Conservation (phyloP, 2,113 vertebrate species). For the Chlamydotis undulata region DNA sequence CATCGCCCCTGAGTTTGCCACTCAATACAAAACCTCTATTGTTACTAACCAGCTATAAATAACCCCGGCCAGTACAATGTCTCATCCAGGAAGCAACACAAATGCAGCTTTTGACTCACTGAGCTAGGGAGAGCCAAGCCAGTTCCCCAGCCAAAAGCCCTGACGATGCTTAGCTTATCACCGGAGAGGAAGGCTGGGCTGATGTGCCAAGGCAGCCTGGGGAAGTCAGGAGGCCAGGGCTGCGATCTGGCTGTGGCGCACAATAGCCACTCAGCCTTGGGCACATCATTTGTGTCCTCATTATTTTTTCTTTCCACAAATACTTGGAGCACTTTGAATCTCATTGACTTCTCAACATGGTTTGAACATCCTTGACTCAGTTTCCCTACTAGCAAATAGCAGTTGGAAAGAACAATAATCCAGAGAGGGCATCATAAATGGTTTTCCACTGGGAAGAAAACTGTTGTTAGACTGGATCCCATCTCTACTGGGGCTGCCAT, state of each 20-base stretch:
- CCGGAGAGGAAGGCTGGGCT: not conserved
- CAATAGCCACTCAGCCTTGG: not conserved
- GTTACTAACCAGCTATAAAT: slow-evolving; percentile 51
- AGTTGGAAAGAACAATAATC: not conserved
- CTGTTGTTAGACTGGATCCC: not conserved
- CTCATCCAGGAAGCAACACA: slow-evolving; percentile 62
- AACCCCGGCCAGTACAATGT: slow-evolving; percentile 35
- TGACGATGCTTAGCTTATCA: not conserved
- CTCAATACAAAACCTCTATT: slow-evolving; percentile 32
- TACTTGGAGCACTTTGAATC: not conserved
- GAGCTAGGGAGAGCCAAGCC: slow-evolving; percentile 33
- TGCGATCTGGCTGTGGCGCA: not conserved
- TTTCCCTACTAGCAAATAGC: not conserved
- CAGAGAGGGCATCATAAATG: not conserved
- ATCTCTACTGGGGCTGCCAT: not conserved
- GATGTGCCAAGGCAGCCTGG: not conserved
- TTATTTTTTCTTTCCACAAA: not conserved
- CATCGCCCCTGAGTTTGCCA: not conserved
- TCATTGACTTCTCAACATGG: not conserved
- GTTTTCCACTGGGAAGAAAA: not conserved
- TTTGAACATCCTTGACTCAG: not conserved
- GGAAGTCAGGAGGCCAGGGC: not conserved
- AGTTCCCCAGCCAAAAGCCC: not conserved
- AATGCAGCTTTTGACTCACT: slow-evolving; percentile 56
- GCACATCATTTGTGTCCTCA: not conserved